Evolutionary conservation across 2,888 invertebrate genomes (phyloP).

Genomic region (Callosobruchus maculatus): DNA sequence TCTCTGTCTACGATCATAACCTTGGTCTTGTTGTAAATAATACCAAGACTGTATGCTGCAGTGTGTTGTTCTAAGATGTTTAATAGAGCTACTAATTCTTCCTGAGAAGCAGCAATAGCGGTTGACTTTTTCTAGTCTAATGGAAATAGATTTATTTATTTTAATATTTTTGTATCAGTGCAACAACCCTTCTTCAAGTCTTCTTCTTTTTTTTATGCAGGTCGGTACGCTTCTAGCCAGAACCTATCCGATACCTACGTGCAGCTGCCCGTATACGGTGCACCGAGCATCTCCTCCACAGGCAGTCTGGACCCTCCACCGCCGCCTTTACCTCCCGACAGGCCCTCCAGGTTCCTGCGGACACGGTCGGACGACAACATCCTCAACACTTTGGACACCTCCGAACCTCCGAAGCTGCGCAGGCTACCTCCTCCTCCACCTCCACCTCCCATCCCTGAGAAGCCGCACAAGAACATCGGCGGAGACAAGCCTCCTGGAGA

Average conservation of each 20-base stretch:
- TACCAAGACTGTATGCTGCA: too few relatives aligned
- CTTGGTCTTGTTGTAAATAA: too few relatives aligned
- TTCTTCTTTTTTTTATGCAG: constrained; percentile 28
- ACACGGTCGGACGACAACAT: constrained; percentile 81
- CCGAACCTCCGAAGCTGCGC: constrained; percentile 52
- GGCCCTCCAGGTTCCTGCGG: constrained; percentile 60
- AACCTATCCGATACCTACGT: constrained; percentile 74
- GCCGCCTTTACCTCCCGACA: constrained; percentile 60
- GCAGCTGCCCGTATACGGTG: constrained; percentile 67
- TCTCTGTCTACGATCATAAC: too few relatives aligned
- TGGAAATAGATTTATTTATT: too few relatives aligned
- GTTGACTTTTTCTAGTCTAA: too few relatives aligned
- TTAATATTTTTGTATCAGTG: too few relatives aligned
- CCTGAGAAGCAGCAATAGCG: too few relatives aligned
- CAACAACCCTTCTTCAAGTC: too few relatives aligned
- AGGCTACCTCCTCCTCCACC: constrained; percentile 54
- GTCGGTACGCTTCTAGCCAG: constrained; percentile 76
- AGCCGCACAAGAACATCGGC: constrained; percentile 12
- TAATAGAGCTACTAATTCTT: too few relatives aligned
- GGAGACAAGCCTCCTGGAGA: constrained; percentile 13
- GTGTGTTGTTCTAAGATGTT: too few relatives aligned
- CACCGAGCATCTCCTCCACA: constrained; percentile 63
- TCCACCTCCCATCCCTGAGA: constrained; percentile 45
- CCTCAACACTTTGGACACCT: constrained; percentile 62
- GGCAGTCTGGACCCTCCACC: constrained; percentile 63